These are phyloP conservation scores for Ladona fulva DNA, from an alignment of 1,140 invertebrate species.

Conservation along the genomic window DNA sequence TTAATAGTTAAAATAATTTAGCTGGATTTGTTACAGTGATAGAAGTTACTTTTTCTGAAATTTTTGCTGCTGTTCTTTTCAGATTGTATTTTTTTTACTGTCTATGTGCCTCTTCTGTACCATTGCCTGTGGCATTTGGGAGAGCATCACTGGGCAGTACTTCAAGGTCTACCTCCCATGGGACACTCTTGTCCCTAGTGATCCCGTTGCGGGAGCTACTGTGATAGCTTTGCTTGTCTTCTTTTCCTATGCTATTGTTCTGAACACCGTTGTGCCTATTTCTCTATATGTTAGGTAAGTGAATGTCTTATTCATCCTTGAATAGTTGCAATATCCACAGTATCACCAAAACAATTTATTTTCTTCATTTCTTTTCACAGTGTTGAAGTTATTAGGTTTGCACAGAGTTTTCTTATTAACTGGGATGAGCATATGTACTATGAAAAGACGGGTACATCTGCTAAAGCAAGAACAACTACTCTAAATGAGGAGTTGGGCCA, in stretches of 20 bases:
- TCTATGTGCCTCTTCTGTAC: constrained; percentile 97
- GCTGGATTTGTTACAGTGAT: too few species aligned
- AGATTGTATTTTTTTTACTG: constrained; percentile 98
- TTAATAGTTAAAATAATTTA: too few species aligned
- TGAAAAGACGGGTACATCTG: constrained; percentile 80
- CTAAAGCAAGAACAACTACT: constrained; percentile 94
- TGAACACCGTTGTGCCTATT: constrained; percentile 99
- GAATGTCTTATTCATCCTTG: neutral
- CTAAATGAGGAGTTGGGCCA: constrained; percentile 98
- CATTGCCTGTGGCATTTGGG: constrained; percentile 95
- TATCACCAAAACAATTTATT: neutral
- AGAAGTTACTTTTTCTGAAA: too few species aligned
- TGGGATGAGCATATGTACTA: constrained; percentile 97
- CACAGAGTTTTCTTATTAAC: constrained; percentile 93
- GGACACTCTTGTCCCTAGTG: constrained; percentile 79
- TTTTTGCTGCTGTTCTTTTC: constrained; percentile 33
- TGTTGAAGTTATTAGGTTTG: constrained; percentile 90
- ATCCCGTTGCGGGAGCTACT: constrained; percentile 67
- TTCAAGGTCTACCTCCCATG: constrained; percentile 92
- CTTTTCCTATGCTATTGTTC: constrained; percentile 98
- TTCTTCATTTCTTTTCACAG: constrained; percentile 34
- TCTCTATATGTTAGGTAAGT: constrained; percentile 93
- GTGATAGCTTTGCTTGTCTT: constrained; percentile 94
- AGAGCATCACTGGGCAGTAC: constrained; percentile 80
- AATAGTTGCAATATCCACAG: neutral